Evolutionary conservation across 2,888 invertebrate genomes (phyloP), one percentile per base, ranked within the genome.

Genomic region (Himalopsyche tibetana): DNA sequence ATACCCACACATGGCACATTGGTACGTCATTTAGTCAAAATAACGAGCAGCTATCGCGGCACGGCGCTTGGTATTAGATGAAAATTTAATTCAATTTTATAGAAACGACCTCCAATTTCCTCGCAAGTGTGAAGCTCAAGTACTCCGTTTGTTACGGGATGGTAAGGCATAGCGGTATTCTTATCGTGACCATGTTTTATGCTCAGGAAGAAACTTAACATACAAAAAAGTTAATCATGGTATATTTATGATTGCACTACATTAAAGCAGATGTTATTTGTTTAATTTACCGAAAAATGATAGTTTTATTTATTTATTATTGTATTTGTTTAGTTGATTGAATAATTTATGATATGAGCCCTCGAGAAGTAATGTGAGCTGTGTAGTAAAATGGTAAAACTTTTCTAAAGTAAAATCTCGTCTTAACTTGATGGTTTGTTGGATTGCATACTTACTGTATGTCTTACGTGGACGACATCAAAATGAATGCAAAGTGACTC

Each of bases 11-110:
- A 69, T 69, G 69, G 69, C 69, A 36, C 19, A 69, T 69, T 69
- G 19, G 69, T 69, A 69, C 12, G 28, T 36, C 19, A 28, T 69
- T 69, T 36, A 69, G 69, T 28, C 69, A 36, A 69, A 69, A 36
- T 69, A 69, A 69, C 69, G 69, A 69, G 28, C 69, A 69, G 55
- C 81, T 63, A 82, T 74, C 69, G 82, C 82, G 82, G 45, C 82
- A 17, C 36, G 51, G 51, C 69, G 55, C 45, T 79, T 81, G 85
- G 82, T 84, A 81, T 86, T 69, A 88, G 87, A 88, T 88, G 88
- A 88, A 88, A 88, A 88, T 88, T 88, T 88, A 88, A 88, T 88
- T 88, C 88, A 88, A 88, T 88, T 88, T 88, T 84, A 88, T 88
- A 86, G 87, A 88, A 88, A 88, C 88, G 88, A 88, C 88, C 88